Evolutionary conservation across 2,888 invertebrate species (phyloP), one percentile per base, ranked within the genome.

Genomic region (Ephialtes manifestator): DNA sequence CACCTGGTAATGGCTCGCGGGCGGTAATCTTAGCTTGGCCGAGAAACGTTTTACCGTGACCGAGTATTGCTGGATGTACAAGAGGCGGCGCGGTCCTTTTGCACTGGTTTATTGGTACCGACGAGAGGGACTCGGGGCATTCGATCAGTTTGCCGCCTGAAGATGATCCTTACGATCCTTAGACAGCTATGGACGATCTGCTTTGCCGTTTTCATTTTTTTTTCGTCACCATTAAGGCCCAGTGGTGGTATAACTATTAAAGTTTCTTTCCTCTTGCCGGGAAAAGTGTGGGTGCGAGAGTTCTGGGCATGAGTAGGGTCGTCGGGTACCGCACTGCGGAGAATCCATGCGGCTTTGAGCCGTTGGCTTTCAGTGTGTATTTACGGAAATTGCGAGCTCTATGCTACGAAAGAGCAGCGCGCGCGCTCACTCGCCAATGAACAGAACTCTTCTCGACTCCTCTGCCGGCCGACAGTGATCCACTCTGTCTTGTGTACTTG

Each of bases 321-420:
- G 46, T n/a, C 48, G 48, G 48, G n/a, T 15, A 15, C n/a, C 48
- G 48, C 48, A 15, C 48, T 48, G 48, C 48, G 48, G 48, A 48
- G n/a, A 48, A 24, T 53, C 55, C 20, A 2, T 55, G 55, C 24
- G 20, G 55, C 24, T 18, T 20, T 86, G 78, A 87, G 86, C 81
- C 81, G 88, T 88, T 89, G 86, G 88, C 91, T 91, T 91, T 93
- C 92, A 89, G 88, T 91, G 92, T 93, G 91, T 93, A 93, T 92
- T 93, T 93, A 93, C 93, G 91, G 91, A 93, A 93, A 93, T 93
- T 93, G 90, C 91, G 89, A 90, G 89, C 91, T 92, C 90, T 90
- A 90, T 90, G 91, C 68, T 68, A 20, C 68, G 43, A 24, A 24
- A 58, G 71, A 74, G 48, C 63, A 53, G 65, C 71, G 65, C 31